Conservation (phyloP, 2,888 invertebrate genomes). For the Oligia latruncula region DNA sequence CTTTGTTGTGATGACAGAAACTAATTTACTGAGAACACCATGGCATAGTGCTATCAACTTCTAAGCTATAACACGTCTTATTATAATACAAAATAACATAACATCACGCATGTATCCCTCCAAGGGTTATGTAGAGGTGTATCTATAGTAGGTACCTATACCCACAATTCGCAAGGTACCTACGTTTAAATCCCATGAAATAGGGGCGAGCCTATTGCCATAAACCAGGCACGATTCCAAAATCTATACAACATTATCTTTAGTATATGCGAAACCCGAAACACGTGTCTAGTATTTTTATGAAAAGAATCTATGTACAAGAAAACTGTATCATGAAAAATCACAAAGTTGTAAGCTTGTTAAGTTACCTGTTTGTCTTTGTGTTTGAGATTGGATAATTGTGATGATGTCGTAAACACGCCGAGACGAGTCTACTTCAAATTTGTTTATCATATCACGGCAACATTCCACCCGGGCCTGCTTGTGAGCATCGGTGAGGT, state of each 20-base stretch:
- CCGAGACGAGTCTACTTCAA: too few relatives aligned
- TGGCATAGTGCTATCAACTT: background rate
- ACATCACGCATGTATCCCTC: background rate
- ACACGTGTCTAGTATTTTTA: too few relatives aligned
- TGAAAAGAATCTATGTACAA: too few relatives aligned
- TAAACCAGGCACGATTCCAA: background rate
- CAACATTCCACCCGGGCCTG: too few relatives aligned
- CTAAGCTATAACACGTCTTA: background rate
- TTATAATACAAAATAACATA: background rate
- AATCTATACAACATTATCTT: background rate
- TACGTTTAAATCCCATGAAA: background rate
- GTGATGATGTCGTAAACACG: too few relatives aligned
- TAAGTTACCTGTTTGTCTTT: too few relatives aligned
- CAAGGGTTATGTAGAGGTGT: background rate
- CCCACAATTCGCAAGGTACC: background rate
- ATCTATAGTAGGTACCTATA: background rate
- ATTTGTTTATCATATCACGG: too few relatives aligned
- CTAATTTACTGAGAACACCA: background rate
- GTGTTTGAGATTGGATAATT: too few relatives aligned
- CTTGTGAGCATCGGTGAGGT: too few relatives aligned
- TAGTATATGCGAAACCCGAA: too few relatives aligned
- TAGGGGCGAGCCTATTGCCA: background rate
- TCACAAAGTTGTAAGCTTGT: too few relatives aligned
- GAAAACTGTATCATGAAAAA: too few relatives aligned
- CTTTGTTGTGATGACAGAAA: constrained; percentile 20